Evolutionary conservation across 2,888 invertebrate species (phyloP).

Genomic region (Andrena dorsata): DNA sequence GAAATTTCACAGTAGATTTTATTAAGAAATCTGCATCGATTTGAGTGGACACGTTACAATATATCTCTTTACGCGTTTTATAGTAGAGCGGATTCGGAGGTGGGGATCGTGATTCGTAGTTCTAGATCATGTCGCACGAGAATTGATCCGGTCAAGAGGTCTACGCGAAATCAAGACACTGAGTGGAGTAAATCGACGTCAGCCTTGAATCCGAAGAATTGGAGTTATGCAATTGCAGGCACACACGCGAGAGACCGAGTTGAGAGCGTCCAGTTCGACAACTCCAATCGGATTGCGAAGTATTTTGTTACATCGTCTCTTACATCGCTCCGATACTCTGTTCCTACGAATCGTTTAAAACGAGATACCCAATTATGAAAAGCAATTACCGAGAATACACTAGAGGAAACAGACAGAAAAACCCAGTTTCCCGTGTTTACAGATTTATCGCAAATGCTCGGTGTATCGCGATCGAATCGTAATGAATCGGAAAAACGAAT

Average conservation of each 20-base stretch:
- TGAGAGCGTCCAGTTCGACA: conserved; percentile 40
- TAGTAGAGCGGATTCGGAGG: neutral
- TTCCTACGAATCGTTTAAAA: neutral
- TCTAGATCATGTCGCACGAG: neutral
- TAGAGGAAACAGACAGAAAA: neutral
- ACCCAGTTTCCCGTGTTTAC: neutral
- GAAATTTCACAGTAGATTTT: neutral
- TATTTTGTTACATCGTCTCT: neutral
- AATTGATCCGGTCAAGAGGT: conserved; percentile 26
- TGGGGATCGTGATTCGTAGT: conserved; percentile 12
- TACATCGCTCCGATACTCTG: neutral
- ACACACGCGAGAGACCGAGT: conserved; percentile 10
- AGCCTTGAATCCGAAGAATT: conserved; percentile 60
- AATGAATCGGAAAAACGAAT: neutral
- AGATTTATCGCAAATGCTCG: neutral
- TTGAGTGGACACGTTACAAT: no score
- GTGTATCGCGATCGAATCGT: neutral
- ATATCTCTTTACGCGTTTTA: no score
- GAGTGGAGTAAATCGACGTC: conserved; percentile 49
- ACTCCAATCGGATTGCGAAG: conserved; percentile 48
- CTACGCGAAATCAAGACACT: conserved; percentile 46
- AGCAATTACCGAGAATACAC: neutral
- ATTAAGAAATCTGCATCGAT: no score
- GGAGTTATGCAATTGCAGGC: conserved; percentile 53
- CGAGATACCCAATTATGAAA: neutral